Conservation (phyloP, 1,140 invertebrate genomes). For the Hyphantria cunea region DNA sequence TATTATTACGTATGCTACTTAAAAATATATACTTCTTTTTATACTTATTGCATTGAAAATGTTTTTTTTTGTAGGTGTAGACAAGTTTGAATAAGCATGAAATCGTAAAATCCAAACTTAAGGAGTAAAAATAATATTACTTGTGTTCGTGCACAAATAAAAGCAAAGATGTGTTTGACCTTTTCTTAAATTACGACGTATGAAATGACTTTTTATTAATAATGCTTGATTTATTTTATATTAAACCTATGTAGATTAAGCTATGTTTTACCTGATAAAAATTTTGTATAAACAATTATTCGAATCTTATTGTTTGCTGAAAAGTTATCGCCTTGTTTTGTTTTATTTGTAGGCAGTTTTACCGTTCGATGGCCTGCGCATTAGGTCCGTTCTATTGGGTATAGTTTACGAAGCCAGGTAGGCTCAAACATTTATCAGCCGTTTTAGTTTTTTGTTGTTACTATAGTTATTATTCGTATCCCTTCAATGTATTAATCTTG, state of each 20-base stretch:
- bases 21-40: no score
- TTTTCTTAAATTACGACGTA: no score
- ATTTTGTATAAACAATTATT: conserved; percentile 74
- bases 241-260: conserved; percentile 10
- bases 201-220: no score
- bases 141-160: no score
- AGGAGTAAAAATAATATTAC: no score
- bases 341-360: conserved; percentile 76
- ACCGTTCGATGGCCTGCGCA: conserved; percentile 65
- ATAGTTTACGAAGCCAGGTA: conserved; percentile 63
- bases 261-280: conserved; percentile 60
- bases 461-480: conserved; percentile 75
- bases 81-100: no score
- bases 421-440: conserved; percentile 69
- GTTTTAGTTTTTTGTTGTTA: conserved; percentile 75
- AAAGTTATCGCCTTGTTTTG: conserved; percentile 76
- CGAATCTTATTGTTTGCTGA: conserved; percentile 61
- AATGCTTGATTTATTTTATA: no score
- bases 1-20: conserved; percentile 43
- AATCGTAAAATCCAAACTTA: no score
- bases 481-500: conserved; percentile 77
- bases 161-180: no score
- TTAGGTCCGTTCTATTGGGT: conserved; percentile 49
- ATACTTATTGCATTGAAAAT: no score
- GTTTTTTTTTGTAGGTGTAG: no score